Conservation (phyloP, 1,140 invertebrate genomes). For the Paraescarpia echinospica region DNA sequence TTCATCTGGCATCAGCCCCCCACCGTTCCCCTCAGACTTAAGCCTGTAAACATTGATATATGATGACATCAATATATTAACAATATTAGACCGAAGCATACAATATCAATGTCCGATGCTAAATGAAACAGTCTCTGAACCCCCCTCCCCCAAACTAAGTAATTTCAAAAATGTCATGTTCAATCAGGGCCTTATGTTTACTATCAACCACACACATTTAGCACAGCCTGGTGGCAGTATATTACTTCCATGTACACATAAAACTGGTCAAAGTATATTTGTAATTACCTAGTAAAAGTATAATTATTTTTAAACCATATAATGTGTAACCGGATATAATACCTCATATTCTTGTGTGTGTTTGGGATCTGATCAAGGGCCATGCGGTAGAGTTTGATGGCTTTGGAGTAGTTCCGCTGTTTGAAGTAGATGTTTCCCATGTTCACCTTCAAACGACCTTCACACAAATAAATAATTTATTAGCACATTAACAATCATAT, state of each 20-base stretch:
- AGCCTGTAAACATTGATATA: too few species aligned
- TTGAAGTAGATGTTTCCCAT: conserved; percentile 98
- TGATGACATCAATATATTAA: too few species aligned
- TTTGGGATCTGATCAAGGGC: conserved; percentile 92
- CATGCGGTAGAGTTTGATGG: conserved; percentile 97
- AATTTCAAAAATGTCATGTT: not conserved
- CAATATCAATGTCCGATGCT: too few species aligned
- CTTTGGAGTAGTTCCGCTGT: conserved; percentile 91
- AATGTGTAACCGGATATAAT: not conserved
- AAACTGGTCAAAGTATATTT: not conserved
- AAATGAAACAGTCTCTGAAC: too few species aligned
- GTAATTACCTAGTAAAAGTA: not conserved
- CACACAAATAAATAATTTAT: conserved; percentile 33
- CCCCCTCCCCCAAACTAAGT: too few species aligned
- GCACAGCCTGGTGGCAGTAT: too few species aligned
- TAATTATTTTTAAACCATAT: not conserved
- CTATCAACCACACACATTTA: not conserved
- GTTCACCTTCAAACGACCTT: conserved; percentile 89
- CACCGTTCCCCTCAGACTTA: too few species aligned
- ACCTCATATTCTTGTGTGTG: conserved; percentile 87
- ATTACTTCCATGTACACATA: too few species aligned
- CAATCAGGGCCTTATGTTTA: too few species aligned
- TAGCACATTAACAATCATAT: conserved; percentile 10
- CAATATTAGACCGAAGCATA: too few species aligned
- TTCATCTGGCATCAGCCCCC: too few species aligned